phyloP scores from a whole-genome alignment of 2,888 invertebrate genomes.

The Argyra leucocephala region DNA sequence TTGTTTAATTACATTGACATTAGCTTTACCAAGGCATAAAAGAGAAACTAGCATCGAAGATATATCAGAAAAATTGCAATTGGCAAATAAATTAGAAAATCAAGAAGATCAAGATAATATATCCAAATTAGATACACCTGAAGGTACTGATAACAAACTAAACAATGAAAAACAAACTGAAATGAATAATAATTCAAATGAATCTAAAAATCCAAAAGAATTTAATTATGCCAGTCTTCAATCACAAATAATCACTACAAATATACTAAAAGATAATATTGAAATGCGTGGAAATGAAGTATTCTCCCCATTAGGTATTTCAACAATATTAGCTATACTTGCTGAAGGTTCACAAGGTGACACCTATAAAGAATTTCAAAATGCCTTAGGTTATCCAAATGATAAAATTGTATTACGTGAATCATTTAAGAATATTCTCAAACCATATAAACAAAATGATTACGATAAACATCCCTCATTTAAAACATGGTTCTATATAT shows the following conservation, averaged over 20 bases:
- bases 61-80: neutral
- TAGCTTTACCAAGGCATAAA: neutral
- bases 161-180: neutral
- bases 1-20: neutral
- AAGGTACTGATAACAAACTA: neutral
- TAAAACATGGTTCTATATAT: conserved; percentile 58
- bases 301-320: conserved; percentile 56
- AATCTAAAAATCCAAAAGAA: conserved; percentile 1
- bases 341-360: conserved; percentile 55
- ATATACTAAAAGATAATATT: conserved; percentile 37
- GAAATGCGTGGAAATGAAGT: conserved; percentile 49
- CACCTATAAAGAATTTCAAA: conserved; percentile 50
- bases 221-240: conserved; percentile 33
- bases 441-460: conserved; percentile 30
- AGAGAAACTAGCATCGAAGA: neutral
- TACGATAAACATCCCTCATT: conserved; percentile 48
- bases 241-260: conserved; percentile 38
- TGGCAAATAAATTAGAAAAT: neutral
- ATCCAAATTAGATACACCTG: neutral
- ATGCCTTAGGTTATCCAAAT: conserved; percentile 50
- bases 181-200: neutral
- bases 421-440: conserved; percentile 31
- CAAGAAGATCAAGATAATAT: neutral
- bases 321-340: conserved; percentile 53
- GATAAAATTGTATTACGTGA: conserved; percentile 37